Evolutionary conservation across 1,140 invertebrate species (phyloP).

Genomic region (Caenorhabditis brenneri): DNA sequence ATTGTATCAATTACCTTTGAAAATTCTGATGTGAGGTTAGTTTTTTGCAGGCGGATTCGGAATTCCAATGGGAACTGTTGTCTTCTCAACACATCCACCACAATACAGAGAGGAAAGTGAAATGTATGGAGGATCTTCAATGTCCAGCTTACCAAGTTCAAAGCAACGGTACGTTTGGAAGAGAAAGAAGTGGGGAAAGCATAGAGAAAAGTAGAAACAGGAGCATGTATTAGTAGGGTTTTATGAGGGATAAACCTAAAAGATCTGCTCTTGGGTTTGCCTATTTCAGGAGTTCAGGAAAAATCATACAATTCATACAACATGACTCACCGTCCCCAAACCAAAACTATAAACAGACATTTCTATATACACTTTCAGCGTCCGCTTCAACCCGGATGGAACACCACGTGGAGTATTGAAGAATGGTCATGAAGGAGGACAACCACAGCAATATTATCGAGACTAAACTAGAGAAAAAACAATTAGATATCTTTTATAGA

Average conservation of each 20-base stretch:
- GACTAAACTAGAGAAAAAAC: slow-evolving; percentile 26
- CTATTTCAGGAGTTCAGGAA: no score
- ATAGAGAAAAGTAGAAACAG: background rate
- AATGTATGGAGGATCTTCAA: slow-evolving; percentile 56
- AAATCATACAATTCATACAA: no score
- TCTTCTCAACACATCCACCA: slow-evolving; percentile 59
- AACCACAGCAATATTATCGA: slow-evolving; percentile 40
- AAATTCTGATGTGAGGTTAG: background rate
- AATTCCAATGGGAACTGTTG: slow-evolving; percentile 60
- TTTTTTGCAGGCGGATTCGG: slow-evolving; percentile 58
- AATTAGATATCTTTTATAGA: background rate
- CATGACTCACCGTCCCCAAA: no score
- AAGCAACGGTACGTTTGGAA: slow-evolving; percentile 41
- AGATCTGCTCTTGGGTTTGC: no score
- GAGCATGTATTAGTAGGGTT: no score
- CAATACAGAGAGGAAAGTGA: slow-evolving; percentile 57
- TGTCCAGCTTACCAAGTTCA: slow-evolving; percentile 49
- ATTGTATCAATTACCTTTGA: background rate
- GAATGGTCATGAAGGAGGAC: slow-evolving; percentile 51
- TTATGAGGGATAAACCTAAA: no score
- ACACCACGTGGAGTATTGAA: slow-evolving; percentile 57
- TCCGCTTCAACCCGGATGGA: slow-evolving; percentile 60
- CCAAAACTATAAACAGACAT: no score
- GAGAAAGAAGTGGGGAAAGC: background rate
- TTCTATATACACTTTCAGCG: slow-evolving; percentile 42